Evolutionary conservation across 2,888 invertebrate species (phyloP).

Genomic region (Busseola fusca): DNA sequence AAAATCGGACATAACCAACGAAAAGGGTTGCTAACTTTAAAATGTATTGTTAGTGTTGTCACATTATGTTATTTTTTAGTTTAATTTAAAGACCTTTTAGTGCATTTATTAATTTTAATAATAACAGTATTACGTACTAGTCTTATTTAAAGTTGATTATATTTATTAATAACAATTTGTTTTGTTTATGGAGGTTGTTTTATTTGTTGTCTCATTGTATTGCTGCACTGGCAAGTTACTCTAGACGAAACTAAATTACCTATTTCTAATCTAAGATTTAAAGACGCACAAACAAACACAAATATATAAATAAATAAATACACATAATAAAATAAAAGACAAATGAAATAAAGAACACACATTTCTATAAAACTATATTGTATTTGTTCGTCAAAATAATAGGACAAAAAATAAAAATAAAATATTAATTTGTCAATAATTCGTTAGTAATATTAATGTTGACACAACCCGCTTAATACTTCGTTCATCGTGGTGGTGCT

Average conservation of each 20-base stretch:
- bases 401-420: constrained; percentile 58
- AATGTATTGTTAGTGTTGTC: constrained; percentile 26
- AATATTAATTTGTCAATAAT: constrained; percentile 42
- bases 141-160: constrained; percentile 67
- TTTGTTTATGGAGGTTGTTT: constrained; percentile 54
- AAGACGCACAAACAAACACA: neutral
- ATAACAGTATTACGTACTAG: constrained; percentile 73
- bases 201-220: constrained; percentile 18
- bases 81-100: constrained; percentile 61
- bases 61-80: constrained; percentile 32
- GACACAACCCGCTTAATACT: constrained; percentile 60
- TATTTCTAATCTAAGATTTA: neutral
- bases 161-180: constrained; percentile 67
- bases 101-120: constrained; percentile 65
- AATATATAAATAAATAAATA: no score
- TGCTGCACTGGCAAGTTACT: neutral
- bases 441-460: constrained; percentile 35
- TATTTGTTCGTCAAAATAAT: constrained; percentile 62
- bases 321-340: no score
- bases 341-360: constrained; percentile 33
- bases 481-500: constrained; percentile 19
- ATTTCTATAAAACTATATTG: constrained; percentile 56
- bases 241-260: neutral
- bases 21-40: constrained; percentile 34
- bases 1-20: neutral